Evolutionary conservation across 2,797 vertebrate species (phyloP), one percentile per base, ranked within the genome.

Genomic region (Spea hammondii): DNA sequence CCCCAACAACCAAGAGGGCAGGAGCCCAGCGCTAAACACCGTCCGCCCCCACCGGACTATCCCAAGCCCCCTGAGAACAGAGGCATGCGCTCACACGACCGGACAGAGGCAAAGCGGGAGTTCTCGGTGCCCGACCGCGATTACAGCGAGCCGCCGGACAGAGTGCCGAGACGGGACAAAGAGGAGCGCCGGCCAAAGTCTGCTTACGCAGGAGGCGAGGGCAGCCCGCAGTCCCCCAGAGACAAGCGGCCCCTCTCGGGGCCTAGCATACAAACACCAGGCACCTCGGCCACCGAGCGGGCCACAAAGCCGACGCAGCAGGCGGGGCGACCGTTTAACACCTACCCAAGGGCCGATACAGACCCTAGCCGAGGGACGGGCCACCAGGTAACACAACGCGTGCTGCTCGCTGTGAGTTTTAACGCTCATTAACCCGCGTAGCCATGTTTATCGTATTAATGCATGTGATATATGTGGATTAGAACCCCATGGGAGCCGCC

Each of bases 191-290:
- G 95, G 83, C 95, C 96, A 48, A 96, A 96, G 85, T 94, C 95
- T 49, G 92, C 93, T 59, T 95, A 94, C 77, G 79, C 91, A 4
- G 85, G 86, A 0, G 70, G 65, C 5, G 86, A 86, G 11, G 89
- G 87, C 1, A 85, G 87, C 79, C 92, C 92, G 48, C 94, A 93
- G 83, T 90, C 94, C 65, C 93, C 94, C 17, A 87, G 93, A 51
- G 96, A 98, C 82, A 97, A 97, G 84, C 93, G 96, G 77, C 95
- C 95, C 0, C 93, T 96, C 9, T 97, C 95, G 0, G 96, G 96
- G 14, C 95, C 96, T 64, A 95, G 94, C 78, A 95, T 97, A 83
- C 86, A 91, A 55, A 93, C 91, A 9, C 93, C 95, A 0, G 92
- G 93, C 79, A 89, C 94, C 73, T 93, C 94, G 0, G 75, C 91